Base-by-base conservation (phyloP, 2,888 invertebrate species). In the Plebejus melissa region DNA sequence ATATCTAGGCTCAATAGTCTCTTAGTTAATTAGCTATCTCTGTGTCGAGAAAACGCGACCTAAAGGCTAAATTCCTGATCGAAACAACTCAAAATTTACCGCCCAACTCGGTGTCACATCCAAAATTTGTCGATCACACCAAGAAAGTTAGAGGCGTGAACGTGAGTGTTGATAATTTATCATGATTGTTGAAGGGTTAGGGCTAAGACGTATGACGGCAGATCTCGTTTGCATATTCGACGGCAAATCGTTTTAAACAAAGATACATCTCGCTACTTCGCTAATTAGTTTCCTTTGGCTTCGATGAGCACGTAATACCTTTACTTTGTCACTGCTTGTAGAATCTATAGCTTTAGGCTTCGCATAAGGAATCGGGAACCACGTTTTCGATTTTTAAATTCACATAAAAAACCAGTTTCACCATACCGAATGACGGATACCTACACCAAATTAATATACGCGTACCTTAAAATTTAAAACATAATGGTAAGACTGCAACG, bases 81-180 rank as follows among this genome's bases (percentile, higher is more conserved):
- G 4, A 9, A 58, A n/a, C 9, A 60, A 60, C 28, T 9, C 22
- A n/a, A n/a, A 58, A 54, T 16, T 16, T 16, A 16, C 58, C 28
- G 11, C 22, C 28, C 9, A 16, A 5, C 16, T 36, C 6, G 13
- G 65, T 13, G 72, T 82, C 88, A 72, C 78, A 83, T 90, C 89
- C 85, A 84, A 74, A 4, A 75, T 84, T 82, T 76, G 36, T 32
- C 58, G 22, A 69, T 81, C 78, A 46, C 65, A 76, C 46, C 7
- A 75, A 46, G 69, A 83, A 84, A 83, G 84, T 86, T 85, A 84
- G 84, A 81, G 81, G 80, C 81, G 85, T 80, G 84, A 85, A 86
- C 90, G 90, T 89, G 90, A 90, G 90, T 89, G 91, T 87, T 87
- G 90, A 92, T 93, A 91, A 93, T 93, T 93, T 89, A 92, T 93